Evolutionary conservation across 2,113 vertebrate species (phyloP), one percentile per base, ranked within the genome.

Genomic region (Ctenodactylus gundi): DNA sequence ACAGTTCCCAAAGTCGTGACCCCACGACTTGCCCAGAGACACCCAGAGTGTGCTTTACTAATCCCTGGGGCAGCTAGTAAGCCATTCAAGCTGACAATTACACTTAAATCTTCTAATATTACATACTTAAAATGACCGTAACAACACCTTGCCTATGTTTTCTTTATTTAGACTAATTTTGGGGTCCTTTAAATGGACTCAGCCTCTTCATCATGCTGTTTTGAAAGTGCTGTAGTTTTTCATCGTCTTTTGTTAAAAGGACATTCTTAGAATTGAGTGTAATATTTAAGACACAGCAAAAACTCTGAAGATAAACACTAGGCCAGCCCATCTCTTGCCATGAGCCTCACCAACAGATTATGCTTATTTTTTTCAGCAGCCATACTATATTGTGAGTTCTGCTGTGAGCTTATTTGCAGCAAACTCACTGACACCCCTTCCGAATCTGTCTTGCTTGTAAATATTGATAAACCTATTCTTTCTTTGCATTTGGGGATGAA

Each of bases 221-320:
- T 84, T 75, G 10, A 29, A 97, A 94, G 31, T 70, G 10, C 34
- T 53, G 1, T 25, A 27, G 41, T 82, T 90, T n/a, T 58, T 80
- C 57, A 46, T 6, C 76, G 60, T 80, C 44, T 55, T 75, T 86
- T 68, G 70, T 90, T 87, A 70, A 68, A 93, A 75, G 73, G 29
- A 68, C 15, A 39, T 75, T 2, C 12, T 18, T 75, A 51, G 49
- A 70, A 84, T 31, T 76, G 82, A 84, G 86, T 55, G 58, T 20
- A 90, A 44, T 81, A 60, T 88, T 90, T 84, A 88, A n/a, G 70
- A 36, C n/a, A 58, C 12, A 85, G n/a, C 6, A 64, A 87, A 94
- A 92, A 1, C 18, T 90, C 65, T 87, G 31, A 4, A 65, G 29
- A 75, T 84, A 76, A 94, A 89, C 83, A 70, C 41, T 36, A 41